A percentile compares a stretch with the other conserved stretches of the same genome.
These are phyloP conservation scores for Diaprepes abbreviatus DNA, from an alignment of 2,888 invertebrate genomes.

Conservation along the genomic window DNA sequence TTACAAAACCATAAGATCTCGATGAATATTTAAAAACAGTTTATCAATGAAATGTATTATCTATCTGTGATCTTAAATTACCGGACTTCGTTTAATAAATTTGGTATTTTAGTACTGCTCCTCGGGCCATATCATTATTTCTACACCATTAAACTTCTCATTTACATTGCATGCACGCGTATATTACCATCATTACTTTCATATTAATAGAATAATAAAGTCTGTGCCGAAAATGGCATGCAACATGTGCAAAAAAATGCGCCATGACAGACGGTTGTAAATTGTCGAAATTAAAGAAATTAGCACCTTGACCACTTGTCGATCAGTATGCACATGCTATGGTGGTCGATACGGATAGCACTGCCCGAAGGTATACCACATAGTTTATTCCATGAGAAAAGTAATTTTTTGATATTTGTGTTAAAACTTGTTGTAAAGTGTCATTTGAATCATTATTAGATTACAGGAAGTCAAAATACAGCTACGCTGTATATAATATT, in stretches of 20 bases:
- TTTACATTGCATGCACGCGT: slow-evolving; percentile 5
- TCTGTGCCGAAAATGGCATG: slow-evolving; percentile 24
- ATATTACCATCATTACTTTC: slow-evolving; percentile 24
- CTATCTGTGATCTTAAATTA: too few relatives aligned
- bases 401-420: too few relatives aligned
- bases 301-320: slow-evolving; percentile 55
- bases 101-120: neutral
- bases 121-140: neutral
- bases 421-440: too few relatives aligned
- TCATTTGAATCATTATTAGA: too few relatives aligned
- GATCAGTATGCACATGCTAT: slow-evolving; percentile 38
- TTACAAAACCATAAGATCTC: too few relatives aligned
- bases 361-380: slow-evolving; percentile 3
- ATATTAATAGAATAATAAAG: slow-evolving; percentile 36
- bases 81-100: too few relatives aligned
- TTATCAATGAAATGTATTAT: neutral
- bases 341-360: slow-evolving; percentile 42
- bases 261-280: slow-evolving; percentile 49
- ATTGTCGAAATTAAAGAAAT: slow-evolving; percentile 55
- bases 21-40: neutral
- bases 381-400: slow-evolving; percentile 19
- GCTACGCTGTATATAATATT: too few relatives aligned
- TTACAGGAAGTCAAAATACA: too few relatives aligned
- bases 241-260: slow-evolving; percentile 42
- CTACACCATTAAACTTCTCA: neutral